phyloP scores from a whole-genome alignment of 2,113 vertebrate species.

The Chunga burmeisteri region DNA sequence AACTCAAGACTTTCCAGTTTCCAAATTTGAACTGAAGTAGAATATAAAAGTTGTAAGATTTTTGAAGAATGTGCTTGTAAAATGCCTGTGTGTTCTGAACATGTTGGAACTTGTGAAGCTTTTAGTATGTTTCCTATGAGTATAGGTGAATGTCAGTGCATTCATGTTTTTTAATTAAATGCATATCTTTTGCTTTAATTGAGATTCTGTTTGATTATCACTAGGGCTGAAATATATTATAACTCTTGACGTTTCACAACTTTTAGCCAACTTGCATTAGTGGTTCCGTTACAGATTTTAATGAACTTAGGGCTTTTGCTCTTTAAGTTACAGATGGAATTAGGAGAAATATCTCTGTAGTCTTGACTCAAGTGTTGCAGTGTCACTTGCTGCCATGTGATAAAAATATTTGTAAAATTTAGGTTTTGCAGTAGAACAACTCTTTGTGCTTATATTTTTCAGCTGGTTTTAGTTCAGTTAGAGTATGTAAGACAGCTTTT shows the following conservation, averaged over 20 bases:
- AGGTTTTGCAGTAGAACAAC: neutral
- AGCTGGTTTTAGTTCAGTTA: neutral
- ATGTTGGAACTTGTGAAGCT: neutral
- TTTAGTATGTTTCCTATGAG: neutral
- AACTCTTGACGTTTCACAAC: neutral
- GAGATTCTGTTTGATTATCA: neutral
- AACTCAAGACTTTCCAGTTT: neutral
- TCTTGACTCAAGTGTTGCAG: neutral
- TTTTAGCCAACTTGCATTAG: neutral
- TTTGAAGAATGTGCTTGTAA: neutral
- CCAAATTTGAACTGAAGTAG: neutral
- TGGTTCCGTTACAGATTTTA: neutral
- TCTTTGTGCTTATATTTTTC: neutral
- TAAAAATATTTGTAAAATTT: neutral
- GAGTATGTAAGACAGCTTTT: neutral
- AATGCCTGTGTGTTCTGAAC: neutral
- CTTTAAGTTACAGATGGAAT: neutral
- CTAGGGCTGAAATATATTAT: neutral
- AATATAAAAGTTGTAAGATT: neutral
- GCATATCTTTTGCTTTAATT: neutral
- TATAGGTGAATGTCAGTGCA: neutral
- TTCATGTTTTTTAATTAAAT: neutral
- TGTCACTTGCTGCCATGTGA: neutral
- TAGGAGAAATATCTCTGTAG: neutral
- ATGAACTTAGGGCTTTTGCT: neutral